A percentile compares a stretch with the other conserved stretches of the same genome.
Evolutionary conservation across 2,888 invertebrate species (phyloP).

Genomic region (Stratiomys singularior): DNA sequence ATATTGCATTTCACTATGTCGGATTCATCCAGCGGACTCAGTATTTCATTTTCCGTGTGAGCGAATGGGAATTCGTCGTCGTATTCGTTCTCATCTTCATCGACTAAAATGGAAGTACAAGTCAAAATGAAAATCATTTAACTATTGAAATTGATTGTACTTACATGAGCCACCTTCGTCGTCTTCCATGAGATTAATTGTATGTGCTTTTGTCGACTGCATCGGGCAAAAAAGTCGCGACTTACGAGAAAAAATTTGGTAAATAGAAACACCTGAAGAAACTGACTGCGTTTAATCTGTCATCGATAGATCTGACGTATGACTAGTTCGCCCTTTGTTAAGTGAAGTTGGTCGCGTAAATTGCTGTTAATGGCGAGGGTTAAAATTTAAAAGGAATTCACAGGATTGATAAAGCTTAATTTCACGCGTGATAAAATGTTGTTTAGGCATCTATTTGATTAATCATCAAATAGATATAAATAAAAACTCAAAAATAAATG

Average conservation of each 20-base stretch:
- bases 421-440: too few relatives aligned
- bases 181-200: neutral
- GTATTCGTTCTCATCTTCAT: neutral
- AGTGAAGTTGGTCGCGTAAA: too few relatives aligned
- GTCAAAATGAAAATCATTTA: neutral
- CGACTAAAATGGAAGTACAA: neutral
- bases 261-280: neutral
- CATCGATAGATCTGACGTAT: too few relatives aligned
- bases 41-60: neutral
- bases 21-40: neutral
- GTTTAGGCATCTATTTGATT: too few relatives aligned
- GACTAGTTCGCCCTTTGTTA: too few relatives aligned
- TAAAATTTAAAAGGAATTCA: too few relatives aligned
- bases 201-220: neutral
- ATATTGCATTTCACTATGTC: constrained; percentile 22
- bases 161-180: neutral
- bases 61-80: neutral
- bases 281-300: too few relatives aligned
- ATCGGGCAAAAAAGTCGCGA: neutral
- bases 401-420: too few relatives aligned
- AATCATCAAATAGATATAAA: too few relatives aligned
- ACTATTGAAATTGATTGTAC: neutral
- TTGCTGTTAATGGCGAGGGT: too few relatives aligned
- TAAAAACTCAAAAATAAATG: too few relatives aligned
- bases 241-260: neutral